phyloP scores from a whole-genome alignment of 2,888 invertebrate species.

The Athetis lepigone region DNA sequence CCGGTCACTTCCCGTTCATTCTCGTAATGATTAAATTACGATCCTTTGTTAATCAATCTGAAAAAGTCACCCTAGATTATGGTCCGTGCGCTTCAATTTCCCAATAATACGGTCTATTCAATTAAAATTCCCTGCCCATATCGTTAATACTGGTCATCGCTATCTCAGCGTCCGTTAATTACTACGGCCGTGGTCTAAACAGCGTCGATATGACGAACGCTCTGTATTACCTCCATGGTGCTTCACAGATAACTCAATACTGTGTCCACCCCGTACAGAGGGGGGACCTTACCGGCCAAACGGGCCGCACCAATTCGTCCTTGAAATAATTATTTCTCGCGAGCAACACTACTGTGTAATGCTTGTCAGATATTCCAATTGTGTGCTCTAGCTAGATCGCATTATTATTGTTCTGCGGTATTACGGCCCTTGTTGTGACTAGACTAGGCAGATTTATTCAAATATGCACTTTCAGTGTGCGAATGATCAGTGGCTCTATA shows the following conservation, averaged over 20 bases:
- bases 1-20: no score
- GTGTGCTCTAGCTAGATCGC: neutral
- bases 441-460: neutral
- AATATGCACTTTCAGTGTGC: slow-evolving; percentile 17
- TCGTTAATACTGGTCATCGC: slow-evolving; percentile 4
- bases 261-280: slow-evolving; percentile 7
- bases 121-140: slow-evolving; percentile 14
- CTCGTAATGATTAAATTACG: no score
- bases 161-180: slow-evolving; percentile 24
- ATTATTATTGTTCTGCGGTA: neutral
- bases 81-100: neutral
- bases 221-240: slow-evolving; percentile 9
- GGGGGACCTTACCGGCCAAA: neutral
- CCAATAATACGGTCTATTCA: slow-evolving; percentile 16
- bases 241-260: slow-evolving; percentile 26
- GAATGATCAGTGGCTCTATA: neutral
- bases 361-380: slow-evolving; percentile 13
- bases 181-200: slow-evolving; percentile 16
- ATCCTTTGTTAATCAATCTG: neutral
- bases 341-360: neutral
- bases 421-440: no score
- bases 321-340: slow-evolving; percentile 32
- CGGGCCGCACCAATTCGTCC: slow-evolving; percentile 12
- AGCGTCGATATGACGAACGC: slow-evolving; percentile 12
- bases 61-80: neutral